phyloP scores from a whole-genome alignment of 2,888 invertebrate species.

The Erebia palarica region DNA sequence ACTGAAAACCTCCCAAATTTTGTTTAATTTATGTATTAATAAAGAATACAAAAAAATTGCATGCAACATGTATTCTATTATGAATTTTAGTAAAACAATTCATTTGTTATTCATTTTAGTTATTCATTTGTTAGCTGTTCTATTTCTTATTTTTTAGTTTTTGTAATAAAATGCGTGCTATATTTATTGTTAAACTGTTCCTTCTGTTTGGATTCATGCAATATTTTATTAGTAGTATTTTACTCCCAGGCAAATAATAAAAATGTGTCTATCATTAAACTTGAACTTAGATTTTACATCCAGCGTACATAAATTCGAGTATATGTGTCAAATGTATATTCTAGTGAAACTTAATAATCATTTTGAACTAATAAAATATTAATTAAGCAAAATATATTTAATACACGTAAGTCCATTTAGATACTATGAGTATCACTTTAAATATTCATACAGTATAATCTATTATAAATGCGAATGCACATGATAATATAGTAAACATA shows the following conservation, averaged over 20 bases:
- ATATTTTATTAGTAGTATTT: slow-evolving; percentile 8
- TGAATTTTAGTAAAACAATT: not conserved
- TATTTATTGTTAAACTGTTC: not conserved
- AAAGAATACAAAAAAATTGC: no score
- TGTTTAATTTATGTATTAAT: no score
- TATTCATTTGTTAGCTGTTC: not conserved
- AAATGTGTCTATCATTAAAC: not conserved
- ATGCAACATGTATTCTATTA: no score
- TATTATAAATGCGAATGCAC: slow-evolving; percentile 1
- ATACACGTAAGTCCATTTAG: slow-evolving; percentile 16
- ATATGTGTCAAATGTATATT: slow-evolving; percentile 10
- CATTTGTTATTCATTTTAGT: not conserved
- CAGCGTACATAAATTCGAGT: slow-evolving; percentile 9
- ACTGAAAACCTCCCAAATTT: no score
- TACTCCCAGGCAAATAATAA: not conserved
- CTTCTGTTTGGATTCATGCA: not conserved
- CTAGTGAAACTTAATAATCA: slow-evolving; percentile 13
- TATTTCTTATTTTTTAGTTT: not conserved
- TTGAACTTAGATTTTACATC: slow-evolving; percentile 19
- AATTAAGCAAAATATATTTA: slow-evolving; percentile 2
- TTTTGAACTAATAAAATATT: not conserved
- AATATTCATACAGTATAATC: not conserved
- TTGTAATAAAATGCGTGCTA: not conserved
- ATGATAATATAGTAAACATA: not conserved
- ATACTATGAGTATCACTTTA: not conserved